Evolutionary conservation across 2,797 vertebrate genomes (phyloP), one percentile per base, ranked within the genome.

Genomic region (Ctenopoma multispine): DNA sequence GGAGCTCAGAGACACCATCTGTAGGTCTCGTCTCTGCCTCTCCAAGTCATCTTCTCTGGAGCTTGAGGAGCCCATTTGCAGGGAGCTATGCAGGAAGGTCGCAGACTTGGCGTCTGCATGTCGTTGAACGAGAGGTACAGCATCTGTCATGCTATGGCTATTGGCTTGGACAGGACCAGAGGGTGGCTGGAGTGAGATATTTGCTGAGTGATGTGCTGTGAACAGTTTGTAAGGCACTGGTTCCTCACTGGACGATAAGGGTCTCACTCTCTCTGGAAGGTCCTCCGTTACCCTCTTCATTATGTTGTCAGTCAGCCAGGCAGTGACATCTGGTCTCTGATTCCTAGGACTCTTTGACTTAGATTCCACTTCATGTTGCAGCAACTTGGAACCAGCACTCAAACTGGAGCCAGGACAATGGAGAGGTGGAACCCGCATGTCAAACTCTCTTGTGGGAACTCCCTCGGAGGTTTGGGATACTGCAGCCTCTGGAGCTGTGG

Each of bases 21-120:
- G 87, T 79, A 92, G 81, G 77, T 87, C 89, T 31, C 55, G 79
- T n/a, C 92, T 93, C 70, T 87, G 91, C 82, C 77, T 75, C 3
- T 90, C 90, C 67, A 64, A 34, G 55, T 73, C 73, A 1, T 72
- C 83, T 18, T 63, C 65, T 23, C 48, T 59, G 51, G 72, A 66
- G 38, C 13, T 46, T 41, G 56, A 36, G 8, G 69, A 47, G 7
- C 3, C 69, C n/a, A 53, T 47, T 68, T 1, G 47, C 63, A 31
- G 57, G 59, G 13, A 31, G 1, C 10, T 38, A 1, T 55, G 40
- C 8, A 44, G 63, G 6, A 62, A 17, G 23, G 59, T 43, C 53
- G 65, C 55, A 7, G 34, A 51, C 6, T 51, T 24, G 11, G 15
- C 49, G 0, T 4, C 14, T 21, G 31, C 23, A 21, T 27, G 55